Evolutionary conservation across 1,140 invertebrate genomes (phyloP).

Genomic region (Bicyclus anynana): DNA sequence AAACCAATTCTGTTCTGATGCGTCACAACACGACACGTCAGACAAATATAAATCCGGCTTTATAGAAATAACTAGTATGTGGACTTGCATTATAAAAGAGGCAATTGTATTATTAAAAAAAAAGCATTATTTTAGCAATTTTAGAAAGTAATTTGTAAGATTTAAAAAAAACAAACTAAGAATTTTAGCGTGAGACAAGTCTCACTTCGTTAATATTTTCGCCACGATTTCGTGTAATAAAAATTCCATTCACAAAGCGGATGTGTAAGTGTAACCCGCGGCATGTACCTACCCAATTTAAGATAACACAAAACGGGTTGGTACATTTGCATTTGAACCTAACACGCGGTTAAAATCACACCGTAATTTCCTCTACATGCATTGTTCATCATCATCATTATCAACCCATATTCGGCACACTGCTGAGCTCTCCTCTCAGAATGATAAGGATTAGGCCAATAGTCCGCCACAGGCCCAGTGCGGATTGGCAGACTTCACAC

Average conservation of each 20-base stretch:
- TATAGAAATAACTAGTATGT: too few relatives aligned
- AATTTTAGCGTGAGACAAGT: background rate
- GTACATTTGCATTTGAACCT: constrained; percentile 1
- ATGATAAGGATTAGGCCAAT: too few relatives aligned
- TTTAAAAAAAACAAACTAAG: background rate
- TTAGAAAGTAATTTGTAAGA: background rate
- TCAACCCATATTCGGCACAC: too few relatives aligned
- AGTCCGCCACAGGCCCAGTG: too few relatives aligned
- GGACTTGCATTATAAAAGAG: too few relatives aligned
- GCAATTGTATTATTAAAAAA: too few relatives aligned
- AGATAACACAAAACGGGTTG: constrained; percentile 8
- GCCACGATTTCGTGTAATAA: background rate
- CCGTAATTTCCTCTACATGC: background rate
- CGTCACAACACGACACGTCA: too few relatives aligned
- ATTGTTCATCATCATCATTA: too few relatives aligned
- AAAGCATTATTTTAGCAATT: too few relatives aligned
- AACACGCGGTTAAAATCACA: background rate
- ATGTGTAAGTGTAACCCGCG: background rate
- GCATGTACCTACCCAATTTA: constrained; percentile 1
- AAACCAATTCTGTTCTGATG: too few relatives aligned
- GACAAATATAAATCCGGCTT: too few relatives aligned
- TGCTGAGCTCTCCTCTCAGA: background rate
- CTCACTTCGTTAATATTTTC: background rate
- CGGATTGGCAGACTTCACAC: too few relatives aligned
- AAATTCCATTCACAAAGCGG: background rate